Percentiles rank a stretch among this genome's conserved stretches.
Evolutionary conservation across 2,797 vertebrate species (phyloP).

Genomic region (Chrosomus eos): DNA sequence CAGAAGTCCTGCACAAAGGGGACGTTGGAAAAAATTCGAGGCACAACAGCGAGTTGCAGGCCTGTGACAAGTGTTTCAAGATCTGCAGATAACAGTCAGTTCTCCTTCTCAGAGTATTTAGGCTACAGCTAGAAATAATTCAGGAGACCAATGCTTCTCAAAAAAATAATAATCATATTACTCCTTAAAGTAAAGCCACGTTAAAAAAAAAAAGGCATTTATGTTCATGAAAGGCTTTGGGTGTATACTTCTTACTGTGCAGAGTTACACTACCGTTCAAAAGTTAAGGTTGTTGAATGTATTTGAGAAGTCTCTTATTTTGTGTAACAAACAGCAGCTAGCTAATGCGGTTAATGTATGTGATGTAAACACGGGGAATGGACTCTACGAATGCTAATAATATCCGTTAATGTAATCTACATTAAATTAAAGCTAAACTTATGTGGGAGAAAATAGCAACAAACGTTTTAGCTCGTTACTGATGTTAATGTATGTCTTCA

Average conservation of each 20-base stretch:
- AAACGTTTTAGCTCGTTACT: no score
- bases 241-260: background rate
- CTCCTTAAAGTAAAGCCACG: background rate
- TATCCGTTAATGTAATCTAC: no score
- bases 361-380: no score
- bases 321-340: no score
- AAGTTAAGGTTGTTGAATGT: background rate
- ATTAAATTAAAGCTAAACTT: no score
- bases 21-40: background rate
- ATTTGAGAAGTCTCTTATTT: background rate
- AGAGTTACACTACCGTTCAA: background rate
- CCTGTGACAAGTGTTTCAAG: background rate
- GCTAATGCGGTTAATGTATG: no score
- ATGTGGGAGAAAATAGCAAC: no score
- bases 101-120: conserved; percentile 3
- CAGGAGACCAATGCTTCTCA: background rate
- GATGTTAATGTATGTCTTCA: no score
- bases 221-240: background rate
- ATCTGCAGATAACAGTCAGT: background rate
- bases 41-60: background rate
- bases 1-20: background rate
- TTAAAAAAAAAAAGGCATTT: background rate
- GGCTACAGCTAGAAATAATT: background rate
- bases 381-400: no score
- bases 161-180: background rate